These are phyloP conservation scores for Bovichtus variegatus DNA, from an alignment of 2,797 vertebrate species.

Conservation along the genomic window DNA sequence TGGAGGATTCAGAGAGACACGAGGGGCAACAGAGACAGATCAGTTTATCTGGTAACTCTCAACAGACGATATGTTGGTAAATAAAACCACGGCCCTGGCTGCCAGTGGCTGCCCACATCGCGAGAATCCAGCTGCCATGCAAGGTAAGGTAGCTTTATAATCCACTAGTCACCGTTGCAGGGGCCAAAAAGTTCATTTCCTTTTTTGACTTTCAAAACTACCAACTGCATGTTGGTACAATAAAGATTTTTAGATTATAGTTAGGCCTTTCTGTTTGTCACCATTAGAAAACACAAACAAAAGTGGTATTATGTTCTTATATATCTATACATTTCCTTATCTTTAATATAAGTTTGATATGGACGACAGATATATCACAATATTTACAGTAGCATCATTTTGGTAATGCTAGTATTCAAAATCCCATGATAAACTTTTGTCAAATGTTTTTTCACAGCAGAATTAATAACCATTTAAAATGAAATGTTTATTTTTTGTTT, in stretches of 20 bases:
- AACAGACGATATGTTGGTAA: neutral
- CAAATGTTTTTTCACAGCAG: neutral
- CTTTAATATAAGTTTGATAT: neutral
- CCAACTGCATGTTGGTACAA: neutral
- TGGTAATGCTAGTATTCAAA: too few relatives aligned
- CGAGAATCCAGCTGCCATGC: too few relatives aligned
- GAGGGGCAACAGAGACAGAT: neutral
- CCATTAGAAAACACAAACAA: neutral
- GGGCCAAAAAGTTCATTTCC: neutral
- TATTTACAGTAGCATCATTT: too few relatives aligned
- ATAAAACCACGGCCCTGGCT: neutral
- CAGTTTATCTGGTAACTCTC: neutral
- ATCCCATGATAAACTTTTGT: neutral
- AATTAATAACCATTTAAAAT: neutral
- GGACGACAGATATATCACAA: too few relatives aligned
- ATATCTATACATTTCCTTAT: too few relatives aligned
- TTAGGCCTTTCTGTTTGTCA: neutral
- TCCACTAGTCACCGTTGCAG: neutral
- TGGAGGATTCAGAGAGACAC: slow-evolving; percentile 2
- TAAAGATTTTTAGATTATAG: neutral
- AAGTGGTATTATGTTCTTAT: too few relatives aligned
- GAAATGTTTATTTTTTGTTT: neutral
- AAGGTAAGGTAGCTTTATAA: neutral
- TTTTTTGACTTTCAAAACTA: neutral
- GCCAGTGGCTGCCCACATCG: too few relatives aligned